Conservation (phyloP, 2,797 vertebrate genomes). For the Megalops cyprinoides region DNA sequence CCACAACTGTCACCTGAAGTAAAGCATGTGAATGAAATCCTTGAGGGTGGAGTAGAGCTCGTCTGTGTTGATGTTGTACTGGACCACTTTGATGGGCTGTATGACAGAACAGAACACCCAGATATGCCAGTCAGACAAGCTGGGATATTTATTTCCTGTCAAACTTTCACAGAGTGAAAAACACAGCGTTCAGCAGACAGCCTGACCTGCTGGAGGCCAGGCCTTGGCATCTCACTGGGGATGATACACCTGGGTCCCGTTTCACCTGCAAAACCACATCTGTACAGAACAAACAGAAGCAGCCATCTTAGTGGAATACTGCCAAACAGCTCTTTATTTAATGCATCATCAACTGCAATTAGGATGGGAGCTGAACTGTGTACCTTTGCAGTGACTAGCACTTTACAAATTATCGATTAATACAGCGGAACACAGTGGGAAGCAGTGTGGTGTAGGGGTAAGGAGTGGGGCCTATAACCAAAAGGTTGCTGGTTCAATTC, state of each 20-base stretch:
- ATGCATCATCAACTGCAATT: background rate
- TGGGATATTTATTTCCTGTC: background rate
- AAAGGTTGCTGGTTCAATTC: no score
- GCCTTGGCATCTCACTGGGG: constrained; percentile 92
- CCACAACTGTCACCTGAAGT: constrained; percentile 85
- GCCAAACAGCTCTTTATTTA: background rate
- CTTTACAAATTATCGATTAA: no score
- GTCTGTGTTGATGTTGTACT: constrained; percentile 97
- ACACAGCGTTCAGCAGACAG: background rate
- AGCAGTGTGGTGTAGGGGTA: no score
- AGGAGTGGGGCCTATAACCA: no score
- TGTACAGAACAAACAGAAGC: constrained; percentile 52
- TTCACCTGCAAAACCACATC: constrained; percentile 98
- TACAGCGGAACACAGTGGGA: no score
- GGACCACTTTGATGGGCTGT: constrained; percentile 90
- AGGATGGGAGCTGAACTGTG: background rate
- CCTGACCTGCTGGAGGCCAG: constrained; percentile 82
- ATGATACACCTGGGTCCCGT: constrained; percentile 96
- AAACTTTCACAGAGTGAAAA: background rate
- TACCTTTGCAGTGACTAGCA: background rate
- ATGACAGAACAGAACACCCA: constrained; percentile 41
- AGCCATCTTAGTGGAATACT: background rate
- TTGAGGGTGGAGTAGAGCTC: constrained; percentile 94
- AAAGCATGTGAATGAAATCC: constrained; percentile 96
- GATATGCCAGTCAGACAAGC: background rate